Evolutionary conservation across 92 coral and sea anemone genomes (phyloP).

Genomic region (Phenganax subtilis): DNA sequence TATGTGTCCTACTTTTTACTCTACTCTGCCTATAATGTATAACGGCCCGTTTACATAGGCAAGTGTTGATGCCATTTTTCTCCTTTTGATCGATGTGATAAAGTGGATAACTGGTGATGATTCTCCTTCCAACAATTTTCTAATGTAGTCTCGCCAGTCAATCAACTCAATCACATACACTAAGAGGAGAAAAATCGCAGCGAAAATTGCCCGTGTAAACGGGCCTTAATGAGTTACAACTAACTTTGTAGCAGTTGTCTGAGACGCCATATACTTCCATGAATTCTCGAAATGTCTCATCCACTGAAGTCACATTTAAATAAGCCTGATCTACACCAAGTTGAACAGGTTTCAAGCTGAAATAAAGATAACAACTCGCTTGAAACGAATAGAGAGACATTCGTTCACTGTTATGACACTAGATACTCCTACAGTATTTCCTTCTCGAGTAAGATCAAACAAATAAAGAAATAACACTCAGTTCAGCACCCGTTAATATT

Average conservation of each 20-base stretch:
- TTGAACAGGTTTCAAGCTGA: conserved; percentile 31
- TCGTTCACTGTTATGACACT: neutral
- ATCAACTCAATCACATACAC: too few species aligned
- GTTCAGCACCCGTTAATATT: too few species aligned
- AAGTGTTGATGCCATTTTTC: too few species aligned
- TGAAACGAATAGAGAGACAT: neutral
- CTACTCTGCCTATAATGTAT: neutral
- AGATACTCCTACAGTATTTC: neutral
- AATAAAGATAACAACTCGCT: neutral
- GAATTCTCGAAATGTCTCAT: conserved; percentile 25
- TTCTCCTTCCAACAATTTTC: too few species aligned
- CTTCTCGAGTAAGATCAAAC: too few species aligned
- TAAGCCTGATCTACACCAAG: conserved; percentile 69
- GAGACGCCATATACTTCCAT: conserved; percentile 58
- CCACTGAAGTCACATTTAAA: conserved; percentile 54
- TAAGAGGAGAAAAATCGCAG: too few species aligned
- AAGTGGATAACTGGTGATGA: too few species aligned
- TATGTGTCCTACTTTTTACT: neutral
- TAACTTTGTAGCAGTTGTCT: conserved; percentile 67
- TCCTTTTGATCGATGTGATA: too few species aligned
- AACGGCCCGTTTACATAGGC: neutral
- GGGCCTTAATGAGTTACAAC: neutral
- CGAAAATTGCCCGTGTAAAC: too few species aligned
- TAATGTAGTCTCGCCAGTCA: too few species aligned
- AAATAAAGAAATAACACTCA: too few species aligned